These are phyloP conservation scores for Mesocentrotus franciscanus DNA, from an alignment of 53 echinoderm and acorn worm species.

Conservation along the genomic window DNA sequence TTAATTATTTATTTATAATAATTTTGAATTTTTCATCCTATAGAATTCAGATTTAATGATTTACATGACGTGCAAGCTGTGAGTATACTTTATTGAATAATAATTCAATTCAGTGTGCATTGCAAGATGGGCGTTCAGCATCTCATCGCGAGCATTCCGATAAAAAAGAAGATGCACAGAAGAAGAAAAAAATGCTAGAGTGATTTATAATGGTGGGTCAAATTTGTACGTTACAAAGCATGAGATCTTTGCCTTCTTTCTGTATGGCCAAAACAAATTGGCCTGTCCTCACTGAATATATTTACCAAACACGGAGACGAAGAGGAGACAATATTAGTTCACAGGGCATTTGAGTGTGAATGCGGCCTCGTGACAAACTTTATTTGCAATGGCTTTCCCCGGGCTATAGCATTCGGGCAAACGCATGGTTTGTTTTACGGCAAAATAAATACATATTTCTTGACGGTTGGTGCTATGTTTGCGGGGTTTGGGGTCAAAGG, in stretches of 20 bases:
- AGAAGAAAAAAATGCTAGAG: not conserved
- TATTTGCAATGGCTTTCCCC: constrained; percentile 64
- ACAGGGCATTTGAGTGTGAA: constrained; percentile 22
- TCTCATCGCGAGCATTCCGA: not conserved
- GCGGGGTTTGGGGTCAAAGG: constrained; percentile 22
- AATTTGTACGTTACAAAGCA: not conserved
- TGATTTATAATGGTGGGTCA: constrained; percentile 27
- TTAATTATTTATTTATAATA: no score
- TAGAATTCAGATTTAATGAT: no score
- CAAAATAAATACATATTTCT: constrained; percentile 64
- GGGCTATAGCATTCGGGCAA: constrained; percentile 43
- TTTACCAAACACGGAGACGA: constrained; percentile 35
- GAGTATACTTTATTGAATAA: no score
- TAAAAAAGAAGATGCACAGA: not conserved
- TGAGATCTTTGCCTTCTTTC: constrained; percentile 3
- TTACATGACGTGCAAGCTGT: no score
- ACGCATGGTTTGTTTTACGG: constrained; percentile 56
- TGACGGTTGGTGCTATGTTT: constrained; percentile 9
- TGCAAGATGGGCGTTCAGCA: not conserved
- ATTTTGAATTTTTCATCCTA: no score
- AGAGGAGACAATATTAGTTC: constrained; percentile 59
- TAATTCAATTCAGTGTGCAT: not conserved
- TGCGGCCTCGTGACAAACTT: constrained; percentile 47
- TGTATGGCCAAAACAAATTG: not conserved
- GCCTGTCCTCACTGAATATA: constrained; percentile 58